A percentile compares a stretch with the other conserved stretches of the same genome.
Conservation (phyloP, 2,888 invertebrate species). For the Limnephilus auricula region DNA sequence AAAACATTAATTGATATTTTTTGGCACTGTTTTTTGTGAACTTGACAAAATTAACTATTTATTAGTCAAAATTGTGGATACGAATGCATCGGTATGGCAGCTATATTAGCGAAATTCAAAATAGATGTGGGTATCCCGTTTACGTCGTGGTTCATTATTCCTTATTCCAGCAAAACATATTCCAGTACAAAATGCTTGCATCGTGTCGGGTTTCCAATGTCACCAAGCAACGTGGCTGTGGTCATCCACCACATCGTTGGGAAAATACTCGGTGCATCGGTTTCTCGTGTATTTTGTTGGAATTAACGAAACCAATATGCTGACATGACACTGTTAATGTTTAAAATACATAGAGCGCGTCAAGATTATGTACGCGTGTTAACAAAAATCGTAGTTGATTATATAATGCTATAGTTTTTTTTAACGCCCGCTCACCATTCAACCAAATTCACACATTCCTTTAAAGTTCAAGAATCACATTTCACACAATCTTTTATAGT, state of each 20-base stretch:
- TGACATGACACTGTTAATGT: too few species aligned
- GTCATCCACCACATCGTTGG: not conserved
- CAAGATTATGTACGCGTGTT: too few species aligned
- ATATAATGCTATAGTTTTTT: too few species aligned
- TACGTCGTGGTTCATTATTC: not conserved
- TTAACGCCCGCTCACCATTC: too few species aligned
- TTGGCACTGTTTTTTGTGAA: too few species aligned
- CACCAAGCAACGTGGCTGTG: not conserved
- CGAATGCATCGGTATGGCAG: not conserved
- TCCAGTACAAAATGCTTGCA: not conserved
- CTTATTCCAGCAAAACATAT: not conserved
- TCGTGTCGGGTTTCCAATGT: not conserved
- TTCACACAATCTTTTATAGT: too few species aligned
- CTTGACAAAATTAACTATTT: not conserved
- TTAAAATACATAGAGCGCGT: too few species aligned
- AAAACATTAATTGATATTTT: too few species aligned
- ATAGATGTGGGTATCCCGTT: not conserved
- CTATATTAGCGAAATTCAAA: not conserved
- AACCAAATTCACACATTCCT: too few species aligned
- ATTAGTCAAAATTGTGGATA: not conserved
- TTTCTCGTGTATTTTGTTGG: not conserved
- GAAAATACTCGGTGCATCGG: not conserved
- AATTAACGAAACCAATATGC: too few species aligned
- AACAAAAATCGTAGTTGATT: too few species aligned
- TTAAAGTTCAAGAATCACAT: too few species aligned